Evolutionary conservation across 1,140 invertebrate genomes (phyloP).

Genomic region (Drosophila orosa): DNA sequence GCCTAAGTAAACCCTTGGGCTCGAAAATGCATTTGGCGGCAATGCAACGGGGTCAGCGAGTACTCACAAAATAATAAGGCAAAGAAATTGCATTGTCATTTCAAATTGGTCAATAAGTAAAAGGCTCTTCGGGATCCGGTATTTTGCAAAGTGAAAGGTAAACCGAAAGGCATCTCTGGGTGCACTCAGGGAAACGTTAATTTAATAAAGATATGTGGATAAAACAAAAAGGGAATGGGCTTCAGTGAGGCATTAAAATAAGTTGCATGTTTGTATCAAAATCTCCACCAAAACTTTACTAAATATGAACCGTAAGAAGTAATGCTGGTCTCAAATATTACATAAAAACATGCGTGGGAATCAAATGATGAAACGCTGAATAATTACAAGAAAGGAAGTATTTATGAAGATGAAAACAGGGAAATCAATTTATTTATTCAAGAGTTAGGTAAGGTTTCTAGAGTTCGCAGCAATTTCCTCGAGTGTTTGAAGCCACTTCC

Average conservation of each 20-base stretch:
- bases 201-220: conserved; percentile 18
- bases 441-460: not conserved
- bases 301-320: not conserved
- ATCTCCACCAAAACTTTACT: not conserved
- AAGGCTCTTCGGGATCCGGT: conserved; percentile 35
- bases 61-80: conserved; percentile 28
- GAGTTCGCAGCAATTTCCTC: not conserved
- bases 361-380: not conserved
- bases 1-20: conserved; percentile 10
- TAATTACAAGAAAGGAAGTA: not conserved
- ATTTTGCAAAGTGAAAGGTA: conserved; percentile 71
- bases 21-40: conserved; percentile 27
- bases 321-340: not conserved
- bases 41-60: conserved; percentile 23
- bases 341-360: not conserved
- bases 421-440: not conserved
- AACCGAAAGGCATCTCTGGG: conserved; percentile 6
- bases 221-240: conserved; percentile 2
- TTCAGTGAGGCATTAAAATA: not conserved
- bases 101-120: conserved; percentile 58
- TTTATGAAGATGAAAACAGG: not conserved
- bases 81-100: conserved; percentile 68
- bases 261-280: not conserved
- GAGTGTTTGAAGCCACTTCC: conserved; percentile 19
- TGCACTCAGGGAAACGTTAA: conserved; percentile 29